Evolutionary conservation across 1,140 invertebrate genomes (phyloP), one percentile per base, ranked within the genome.

Genomic region (Palaemon carinicauda): DNA sequence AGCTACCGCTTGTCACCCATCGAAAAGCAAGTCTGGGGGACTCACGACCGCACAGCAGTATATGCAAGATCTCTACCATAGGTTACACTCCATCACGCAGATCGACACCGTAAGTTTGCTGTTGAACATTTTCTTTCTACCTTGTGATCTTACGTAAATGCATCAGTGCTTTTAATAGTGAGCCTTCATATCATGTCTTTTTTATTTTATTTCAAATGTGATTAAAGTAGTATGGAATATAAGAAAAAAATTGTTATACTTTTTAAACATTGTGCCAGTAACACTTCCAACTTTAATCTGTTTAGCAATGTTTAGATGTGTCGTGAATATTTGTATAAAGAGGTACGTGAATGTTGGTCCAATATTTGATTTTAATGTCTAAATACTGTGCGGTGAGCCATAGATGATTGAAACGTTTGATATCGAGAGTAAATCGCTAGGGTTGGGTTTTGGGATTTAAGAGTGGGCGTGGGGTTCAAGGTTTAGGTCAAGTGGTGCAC

Each of bases 1-100:
- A 24, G 65, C 65, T 31, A 24, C 24, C 29, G 65, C 65, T 31
- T 31, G 65, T 21, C 24, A 31, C 14, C 65, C 24, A 31, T 31
- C 24, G 65, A 24, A 69, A 69, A 31, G 65, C 65, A 69, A 69
- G 65, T 52, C 17, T 14, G 83, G 83, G 31, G 54, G 60, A 19
- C 74, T 52, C 33, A 86, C 83, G 27, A 50, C 83, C 17, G 75
- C 83, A 27, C 84, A 86, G 27, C 75, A 74, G 65, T 86, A 86
- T 51, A 86, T 86, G 84, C 84, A 86, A 69, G 84, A 86, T 27
- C 77, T 86, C 17, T 86, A 80, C 60, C 33, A 80, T 65, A 65
- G 84, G 29, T 78, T 86, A 17, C 77, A 80, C 52, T 77, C 77
- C 77, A 86, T 86, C 65, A 86, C 84, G 17, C 84, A 80, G 77